Base-by-base conservation (phyloP, 2,888 invertebrate species). In the Nymphalis c-album region DNA sequence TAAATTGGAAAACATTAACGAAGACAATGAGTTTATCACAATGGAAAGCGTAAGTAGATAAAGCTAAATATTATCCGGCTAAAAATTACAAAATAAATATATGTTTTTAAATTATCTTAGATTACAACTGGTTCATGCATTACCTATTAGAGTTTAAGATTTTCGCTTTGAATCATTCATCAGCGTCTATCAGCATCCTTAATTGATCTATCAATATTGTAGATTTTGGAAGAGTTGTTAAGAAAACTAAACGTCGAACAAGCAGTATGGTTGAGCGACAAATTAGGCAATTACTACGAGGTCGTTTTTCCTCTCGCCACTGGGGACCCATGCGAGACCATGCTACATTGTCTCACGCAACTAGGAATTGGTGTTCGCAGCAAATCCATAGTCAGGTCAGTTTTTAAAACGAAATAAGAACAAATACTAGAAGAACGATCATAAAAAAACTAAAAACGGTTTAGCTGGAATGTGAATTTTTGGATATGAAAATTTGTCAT, bases 321-420 rank as follows among this genome's bases (percentile, higher is more conserved):
- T 45, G 95, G 95, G 48, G 95, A 95, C 74, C 92, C 93, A 64
- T 95, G 95, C 77, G 95, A 96, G 83, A 95, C 95, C 69, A 94
- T 95, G 85, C 86, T 95, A 65, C 95, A 95, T 79, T 95, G 95
- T 77, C 92, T 95, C 69, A 95, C 95, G 1, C 94, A 95, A 82
- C 90, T 95, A 75, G 95, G 95, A 46, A 95, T 95, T 72, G 95
- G 95, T 22, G 93, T 94, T 31, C 93, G 93, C 80, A 93, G 93
- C 84, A 95, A 95, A 85, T 95, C 95, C 67, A 94, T 95, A 78
- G 95, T 95, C 69, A 95, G 95, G 95, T 95, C 90, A 87, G 48
- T 48, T n/a, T 18, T 40, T 40, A 40, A 10, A 13, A 40, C 13
- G 13, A 13, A 4, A 2, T 40, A 3, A 4, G 0, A 40, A 40